Evolutionary conservation across 2,888 invertebrate species (phyloP), one percentile per base, ranked within the genome.

Genomic region (Chironomus riparius): DNA sequence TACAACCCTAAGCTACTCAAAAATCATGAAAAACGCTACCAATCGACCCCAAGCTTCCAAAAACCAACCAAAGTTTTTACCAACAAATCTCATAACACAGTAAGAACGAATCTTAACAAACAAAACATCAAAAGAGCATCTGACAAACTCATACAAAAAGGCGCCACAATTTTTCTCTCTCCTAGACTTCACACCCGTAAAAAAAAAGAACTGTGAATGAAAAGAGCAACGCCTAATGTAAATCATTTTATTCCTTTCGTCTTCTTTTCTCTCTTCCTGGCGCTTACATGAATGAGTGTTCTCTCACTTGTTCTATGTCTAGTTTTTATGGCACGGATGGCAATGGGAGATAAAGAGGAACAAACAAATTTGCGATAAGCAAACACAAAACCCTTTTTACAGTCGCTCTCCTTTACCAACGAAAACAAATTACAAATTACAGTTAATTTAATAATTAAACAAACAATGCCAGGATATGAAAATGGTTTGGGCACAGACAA

Each of bases 381-480:
- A 72, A 61, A 71, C n/a, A 71, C 18, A 56, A 21, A 47, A 24
- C 71, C 70, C 56, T 56, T 56, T 47, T 50, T 56, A 56, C 56
- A 56, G 56, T 56, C 56, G n/a, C 15, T 38, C 50, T 50, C 1
- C 15, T 50, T 13, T 22, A 28, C 72, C 38, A 48, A 70, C 72
- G 18, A 62, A 72, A 72, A 72, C 72, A 72, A 72, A 56, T 56
- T 56, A 56, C 56, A 56, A 56, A 72, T 72, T 72, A 61, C 72
- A 62, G 61, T 62, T 72, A 72, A 72, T 72, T 72, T 72, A 61
- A 72, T 72, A 72, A 72, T 62, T 61, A 62, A 72, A 47, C 62
- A 62, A 72, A 72, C 61, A 47, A 72, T 15, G 21, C 22, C 50
- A 56, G 56, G 38, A 38, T 38, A 56, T 56, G 7, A 15, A 56